phyloP scores from a whole-genome alignment of 2,113 vertebrate genomes.

The Capreolus pygargus region DNA sequence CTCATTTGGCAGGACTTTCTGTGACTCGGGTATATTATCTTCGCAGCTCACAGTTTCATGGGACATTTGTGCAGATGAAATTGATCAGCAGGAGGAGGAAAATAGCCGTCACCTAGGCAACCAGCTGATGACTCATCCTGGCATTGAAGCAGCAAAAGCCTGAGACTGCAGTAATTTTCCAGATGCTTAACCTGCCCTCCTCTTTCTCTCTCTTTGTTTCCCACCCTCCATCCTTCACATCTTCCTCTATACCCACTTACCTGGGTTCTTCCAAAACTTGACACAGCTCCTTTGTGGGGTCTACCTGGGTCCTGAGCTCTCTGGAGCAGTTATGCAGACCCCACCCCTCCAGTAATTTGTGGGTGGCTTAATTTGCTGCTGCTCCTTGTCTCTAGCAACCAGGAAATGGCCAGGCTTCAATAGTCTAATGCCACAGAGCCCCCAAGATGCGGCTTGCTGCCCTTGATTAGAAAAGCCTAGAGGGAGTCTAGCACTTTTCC shows the following conservation, averaged over 20 bases:
- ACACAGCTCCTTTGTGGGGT: neutral
- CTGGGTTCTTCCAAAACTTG: neutral
- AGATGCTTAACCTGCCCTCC: slow-evolving; percentile 76
- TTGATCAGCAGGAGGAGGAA: slow-evolving; percentile 76
- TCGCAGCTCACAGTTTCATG: slow-evolving; percentile 67
- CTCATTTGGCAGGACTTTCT: slow-evolving; percentile 6
- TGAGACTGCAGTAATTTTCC: slow-evolving; percentile 86
- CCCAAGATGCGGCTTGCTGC: no score
- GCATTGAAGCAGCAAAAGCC: slow-evolving; percentile 62
- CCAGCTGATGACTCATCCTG: slow-evolving; percentile 77
- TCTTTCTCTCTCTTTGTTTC: neutral
- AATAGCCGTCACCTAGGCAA: slow-evolving; percentile 76
- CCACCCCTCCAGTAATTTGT: accelerated
- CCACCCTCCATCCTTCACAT: neutral
- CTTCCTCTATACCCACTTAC: neutral
- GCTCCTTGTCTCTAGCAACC: no score
- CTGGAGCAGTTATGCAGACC: neutral
- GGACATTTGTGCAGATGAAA: slow-evolving; percentile 69
- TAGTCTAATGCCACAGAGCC: neutral
- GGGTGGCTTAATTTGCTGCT: neutral
- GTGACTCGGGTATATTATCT: slow-evolving; percentile 58
- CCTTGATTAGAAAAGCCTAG: neutral
- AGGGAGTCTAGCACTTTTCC: neutral
- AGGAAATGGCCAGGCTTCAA: slow-evolving; percentile 24
- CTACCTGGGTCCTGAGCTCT: neutral